Percentiles rank a stretch among this genome's conserved stretches.
These are phyloP conservation scores for Molossus alvarezi DNA, from an alignment of 2,797 vertebrate genomes.

Conservation along the genomic window DNA sequence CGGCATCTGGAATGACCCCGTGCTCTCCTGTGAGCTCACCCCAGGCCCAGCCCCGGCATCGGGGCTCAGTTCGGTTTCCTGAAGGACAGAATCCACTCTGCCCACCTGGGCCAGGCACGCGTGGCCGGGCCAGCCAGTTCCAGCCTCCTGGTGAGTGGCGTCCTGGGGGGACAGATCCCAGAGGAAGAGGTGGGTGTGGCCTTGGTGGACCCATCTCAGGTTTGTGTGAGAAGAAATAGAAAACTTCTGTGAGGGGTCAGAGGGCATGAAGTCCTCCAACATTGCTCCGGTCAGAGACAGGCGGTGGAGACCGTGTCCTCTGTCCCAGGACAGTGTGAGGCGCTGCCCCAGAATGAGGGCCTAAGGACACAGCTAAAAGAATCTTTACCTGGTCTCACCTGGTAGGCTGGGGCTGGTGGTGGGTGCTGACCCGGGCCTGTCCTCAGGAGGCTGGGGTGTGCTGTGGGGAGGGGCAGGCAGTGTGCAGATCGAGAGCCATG, in stretches of 20 bases:
- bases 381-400: neutral
- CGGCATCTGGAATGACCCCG: neutral
- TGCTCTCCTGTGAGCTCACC: rapidly evolving
- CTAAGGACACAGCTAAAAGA: neutral
- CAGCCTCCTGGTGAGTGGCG: neutral
- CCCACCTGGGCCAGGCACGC: too few relatives aligned
- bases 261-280: neutral
- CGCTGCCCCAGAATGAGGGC: neutral
- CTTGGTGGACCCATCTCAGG: neutral
- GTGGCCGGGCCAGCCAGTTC: neutral
- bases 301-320: neutral
- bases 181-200: neutral
- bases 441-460: neutral
- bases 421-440: neutral
- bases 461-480: neutral
- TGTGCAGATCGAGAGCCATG: rapidly evolving
- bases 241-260: neutral
- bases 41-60: rapidly evolving
- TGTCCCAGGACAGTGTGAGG: neutral
- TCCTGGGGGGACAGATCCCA: neutral
- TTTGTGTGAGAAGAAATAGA: rapidly evolving
- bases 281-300: neutral
- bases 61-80: neutral
- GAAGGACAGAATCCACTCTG: neutral
- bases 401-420: neutral